Evolutionary conservation across 2,113 vertebrate genomes (phyloP).

Genomic region (Indri indri): DNA sequence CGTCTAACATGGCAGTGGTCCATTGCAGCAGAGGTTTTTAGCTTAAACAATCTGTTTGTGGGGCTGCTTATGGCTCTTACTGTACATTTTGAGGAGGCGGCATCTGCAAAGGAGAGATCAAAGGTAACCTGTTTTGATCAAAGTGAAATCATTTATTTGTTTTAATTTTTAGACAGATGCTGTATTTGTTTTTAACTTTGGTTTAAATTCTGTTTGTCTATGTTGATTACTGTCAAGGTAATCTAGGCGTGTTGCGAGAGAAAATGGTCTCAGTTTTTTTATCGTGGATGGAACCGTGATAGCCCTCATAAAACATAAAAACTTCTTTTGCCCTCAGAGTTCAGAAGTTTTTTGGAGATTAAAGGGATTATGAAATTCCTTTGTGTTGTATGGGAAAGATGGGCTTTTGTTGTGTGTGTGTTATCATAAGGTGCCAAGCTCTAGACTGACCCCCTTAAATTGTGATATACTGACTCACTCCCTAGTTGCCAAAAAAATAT

Average conservation of each 20-base stretch:
- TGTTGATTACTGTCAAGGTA: slow-evolving; percentile 38
- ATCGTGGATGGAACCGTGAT: not conserved
- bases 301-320: not conserved
- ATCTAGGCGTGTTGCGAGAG: not conserved
- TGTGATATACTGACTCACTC: not conserved
- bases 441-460: not conserved
- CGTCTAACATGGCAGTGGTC: slow-evolving; percentile 99
- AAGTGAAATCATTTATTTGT: slow-evolving; percentile 62
- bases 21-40: slow-evolving; percentile 95
- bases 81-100: slow-evolving; percentile 88
- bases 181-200: slow-evolving; percentile 51
- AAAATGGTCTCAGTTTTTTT: slow-evolving; percentile 15
- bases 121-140: slow-evolving; percentile 89
- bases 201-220: slow-evolving; percentile 20
- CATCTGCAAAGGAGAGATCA: slow-evolving; percentile 87
- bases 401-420: not conserved
- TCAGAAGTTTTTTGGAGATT: slow-evolving; percentile 34
- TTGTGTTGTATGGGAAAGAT: not conserved
- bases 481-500: not conserved
- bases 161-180: slow-evolving; percentile 55
- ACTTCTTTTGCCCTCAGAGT: not conserved
- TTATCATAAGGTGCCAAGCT: not conserved
- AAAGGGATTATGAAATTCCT: not conserved
- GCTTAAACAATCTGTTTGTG: slow-evolving; percentile 98
- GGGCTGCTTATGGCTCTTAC: slow-evolving; percentile 93